These are phyloP conservation scores for Ibidorhyncha struthersii DNA, from an alignment of 2,113 vertebrate species.

Conservation along the genomic window DNA sequence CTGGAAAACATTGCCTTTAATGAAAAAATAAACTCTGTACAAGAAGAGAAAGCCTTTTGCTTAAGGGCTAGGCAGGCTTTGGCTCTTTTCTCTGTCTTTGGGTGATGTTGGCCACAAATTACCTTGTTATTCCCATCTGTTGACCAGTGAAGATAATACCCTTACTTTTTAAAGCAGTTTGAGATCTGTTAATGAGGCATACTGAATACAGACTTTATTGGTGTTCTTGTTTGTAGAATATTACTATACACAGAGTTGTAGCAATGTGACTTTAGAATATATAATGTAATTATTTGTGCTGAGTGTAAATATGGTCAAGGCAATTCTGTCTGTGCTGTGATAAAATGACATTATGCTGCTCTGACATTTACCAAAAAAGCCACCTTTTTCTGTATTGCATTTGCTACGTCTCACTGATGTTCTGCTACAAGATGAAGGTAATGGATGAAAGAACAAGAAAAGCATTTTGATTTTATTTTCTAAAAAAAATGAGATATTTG, in stretches of 20 bases:
- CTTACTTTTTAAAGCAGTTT: not conserved
- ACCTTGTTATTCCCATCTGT: not conserved
- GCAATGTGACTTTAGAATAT: constrained; percentile 16
- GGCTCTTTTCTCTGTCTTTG: not conserved
- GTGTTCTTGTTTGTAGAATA: not conserved
- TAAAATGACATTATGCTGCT: constrained; percentile 15
- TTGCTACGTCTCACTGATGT: not conserved
- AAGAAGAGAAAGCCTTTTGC: not conserved
- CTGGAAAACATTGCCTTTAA: not conserved
- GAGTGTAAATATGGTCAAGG: constrained; percentile 1
- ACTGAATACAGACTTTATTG: not conserved
- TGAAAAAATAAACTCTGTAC: not conserved
- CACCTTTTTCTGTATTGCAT: not conserved
- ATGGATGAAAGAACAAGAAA: not conserved
- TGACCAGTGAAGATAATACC: not conserved
- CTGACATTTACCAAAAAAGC: constrained; percentile 41
- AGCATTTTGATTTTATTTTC: constrained; percentile 26
- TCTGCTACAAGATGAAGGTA: not conserved
- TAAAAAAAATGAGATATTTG: not conserved
- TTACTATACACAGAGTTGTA: not conserved
- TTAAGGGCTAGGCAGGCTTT: not conserved
- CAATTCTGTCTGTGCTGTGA: not conserved
- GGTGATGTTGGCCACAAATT: not conserved
- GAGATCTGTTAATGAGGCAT: not conserved
- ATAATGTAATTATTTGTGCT: constrained; percentile 31